Conservation (phyloP, 2,888 invertebrate species). For the Spisula subtruncata region DNA sequence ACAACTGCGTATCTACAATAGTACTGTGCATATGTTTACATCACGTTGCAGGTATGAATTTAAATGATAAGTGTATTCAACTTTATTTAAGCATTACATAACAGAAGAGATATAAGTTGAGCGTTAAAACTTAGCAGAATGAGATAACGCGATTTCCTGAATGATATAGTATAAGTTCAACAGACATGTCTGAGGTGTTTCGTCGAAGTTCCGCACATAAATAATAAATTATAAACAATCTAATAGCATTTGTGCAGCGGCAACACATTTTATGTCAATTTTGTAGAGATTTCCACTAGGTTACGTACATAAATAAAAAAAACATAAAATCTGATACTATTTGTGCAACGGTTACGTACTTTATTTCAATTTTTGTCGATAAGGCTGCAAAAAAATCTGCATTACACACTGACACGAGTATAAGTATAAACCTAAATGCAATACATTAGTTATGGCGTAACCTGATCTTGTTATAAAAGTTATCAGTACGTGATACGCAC, state of each 20-base stretch:
- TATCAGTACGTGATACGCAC: no score
- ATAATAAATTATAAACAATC: constrained; percentile 18
- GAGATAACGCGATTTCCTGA: constrained; percentile 44
- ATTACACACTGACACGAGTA: no score
- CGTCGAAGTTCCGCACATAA: constrained; percentile 11
- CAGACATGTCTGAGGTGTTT: constrained; percentile 1
- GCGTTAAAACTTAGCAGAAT: constrained; percentile 43
- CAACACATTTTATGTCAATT: not conserved
- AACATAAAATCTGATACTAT: not conserved
- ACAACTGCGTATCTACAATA: constrained; percentile 34
- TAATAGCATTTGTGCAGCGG: constrained; percentile 4
- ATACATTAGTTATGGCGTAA: no score
- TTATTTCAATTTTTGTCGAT: no score
- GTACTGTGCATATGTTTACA: constrained; percentile 1
- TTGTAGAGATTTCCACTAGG: not conserved
- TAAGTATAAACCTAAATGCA: no score
- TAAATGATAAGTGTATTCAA: constrained; percentile 67
- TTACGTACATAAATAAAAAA: not conserved
- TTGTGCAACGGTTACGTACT: not conserved
- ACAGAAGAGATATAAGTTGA: constrained; percentile 66
- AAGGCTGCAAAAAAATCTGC: no score
- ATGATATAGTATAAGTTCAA: constrained; percentile 29
- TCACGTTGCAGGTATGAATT: constrained; percentile 10
- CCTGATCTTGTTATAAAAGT: no score
- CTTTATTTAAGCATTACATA: constrained; percentile 68